Evolutionary conservation across 2,797 vertebrate species (phyloP).

Genomic region (Podarcis lilfordi): DNA sequence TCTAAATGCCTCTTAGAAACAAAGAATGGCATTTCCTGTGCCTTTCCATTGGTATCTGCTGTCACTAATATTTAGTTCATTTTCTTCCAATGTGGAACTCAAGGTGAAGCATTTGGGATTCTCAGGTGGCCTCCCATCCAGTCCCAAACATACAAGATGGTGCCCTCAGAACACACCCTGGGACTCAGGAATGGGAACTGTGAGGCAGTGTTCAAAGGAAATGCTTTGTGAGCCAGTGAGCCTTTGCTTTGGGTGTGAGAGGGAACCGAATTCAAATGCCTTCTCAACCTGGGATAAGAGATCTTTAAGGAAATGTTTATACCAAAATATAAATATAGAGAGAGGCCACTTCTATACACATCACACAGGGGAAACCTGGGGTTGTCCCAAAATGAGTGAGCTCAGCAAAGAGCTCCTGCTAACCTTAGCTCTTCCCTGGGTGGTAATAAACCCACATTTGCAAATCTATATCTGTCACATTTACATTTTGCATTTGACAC

Average conservation of each 20-base stretch:
- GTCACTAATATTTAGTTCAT: background rate
- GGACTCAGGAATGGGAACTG: background rate
- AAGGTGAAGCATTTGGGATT: background rate
- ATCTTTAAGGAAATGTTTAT: background rate
- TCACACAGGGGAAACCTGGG: background rate
- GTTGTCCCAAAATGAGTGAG: background rate
- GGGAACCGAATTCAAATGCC: background rate
- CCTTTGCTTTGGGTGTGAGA: background rate
- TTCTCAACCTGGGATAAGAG: background rate
- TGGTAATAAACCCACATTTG: background rate
- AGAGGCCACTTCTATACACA: background rate
- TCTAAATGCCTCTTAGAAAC: background rate
- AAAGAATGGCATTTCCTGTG: background rate
- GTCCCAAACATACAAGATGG: background rate
- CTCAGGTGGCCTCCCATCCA: background rate
- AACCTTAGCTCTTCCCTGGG: background rate
- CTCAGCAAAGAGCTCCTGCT: background rate
- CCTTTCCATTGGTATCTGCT: background rate
- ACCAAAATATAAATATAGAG: background rate
- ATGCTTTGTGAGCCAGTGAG: background rate
- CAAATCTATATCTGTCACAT: background rate
- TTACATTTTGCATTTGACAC: background rate
- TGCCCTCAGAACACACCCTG: background rate
- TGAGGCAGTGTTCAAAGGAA: accelerated
- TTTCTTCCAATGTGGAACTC: background rate